Evolutionary conservation across 1,140 invertebrate species (phyloP), one percentile per base, ranked within the genome.

Genomic region (Cheumatopsyche charites): DNA sequence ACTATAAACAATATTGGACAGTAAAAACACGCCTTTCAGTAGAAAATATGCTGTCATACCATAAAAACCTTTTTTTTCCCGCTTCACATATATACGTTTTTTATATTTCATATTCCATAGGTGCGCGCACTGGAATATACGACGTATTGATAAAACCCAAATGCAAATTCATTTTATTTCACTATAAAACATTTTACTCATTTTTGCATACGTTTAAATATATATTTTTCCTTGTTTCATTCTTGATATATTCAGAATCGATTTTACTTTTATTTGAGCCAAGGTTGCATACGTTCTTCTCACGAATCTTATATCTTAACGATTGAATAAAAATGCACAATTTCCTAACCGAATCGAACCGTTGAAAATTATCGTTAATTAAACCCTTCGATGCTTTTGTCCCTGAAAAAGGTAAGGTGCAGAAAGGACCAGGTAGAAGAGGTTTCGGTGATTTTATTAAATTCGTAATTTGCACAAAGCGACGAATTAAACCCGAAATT

Each of bases 401-500:
- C 9, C n/a, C n/a, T n/a, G n/a, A n/a, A n/a, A n/a, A 6, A 49
- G 45, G 15, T 49, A 15, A 5, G 41, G 5, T 42, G 12, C 5
- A 42, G 41, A 42, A 42, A 5, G 43, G 15, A 47, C n/a, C n/a
- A n/a, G 12, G 13, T 4, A 2, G 43, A n/a, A 47, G 11, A 13
- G 43, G 43, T 3, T 47, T 13, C 2, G 55, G 19, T 13, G 21
- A 58, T 58, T 58, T 58, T 58, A 58, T 58, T 58, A 58, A 58
- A 58, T 58, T 58, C 55, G 55, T 58, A 58, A 58, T 58, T 58
- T 23, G 17, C 21, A 19, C 55, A 23, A 26, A 25, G 55, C 55
- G 55, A 58, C 55, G 55, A 58, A 58, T 58, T 58, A 58, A 58
- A 58, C 12, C 17, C 21, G 55, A 58, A 58, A 58, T 58, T 58